These are phyloP conservation scores for Netelia virgata DNA, from an alignment of 2,888 invertebrate genomes.

Conservation along the genomic window DNA sequence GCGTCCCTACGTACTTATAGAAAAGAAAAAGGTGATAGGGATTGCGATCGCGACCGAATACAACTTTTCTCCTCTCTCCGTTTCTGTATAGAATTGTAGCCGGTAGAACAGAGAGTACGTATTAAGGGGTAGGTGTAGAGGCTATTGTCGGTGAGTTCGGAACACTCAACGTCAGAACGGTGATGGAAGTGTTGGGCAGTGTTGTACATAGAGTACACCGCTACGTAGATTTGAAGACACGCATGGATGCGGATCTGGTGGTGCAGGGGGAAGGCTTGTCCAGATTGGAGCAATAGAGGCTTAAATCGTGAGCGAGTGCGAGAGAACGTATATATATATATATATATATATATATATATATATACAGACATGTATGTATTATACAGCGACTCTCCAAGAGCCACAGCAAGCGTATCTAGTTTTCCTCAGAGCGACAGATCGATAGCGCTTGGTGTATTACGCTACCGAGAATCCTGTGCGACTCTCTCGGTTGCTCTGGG, in stretches of 20 bases:
- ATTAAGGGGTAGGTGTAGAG: neutral
- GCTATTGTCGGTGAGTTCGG: neutral
- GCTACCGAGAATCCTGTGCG: constrained; percentile 24
- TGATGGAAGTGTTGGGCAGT: neutral
- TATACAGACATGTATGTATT: neutral
- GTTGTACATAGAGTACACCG: neutral
- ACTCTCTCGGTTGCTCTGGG: constrained; percentile 51
- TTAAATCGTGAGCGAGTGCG: neutral
- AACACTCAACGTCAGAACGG: neutral
- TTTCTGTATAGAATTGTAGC: too few species aligned
- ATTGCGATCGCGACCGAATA: constrained; percentile 31
- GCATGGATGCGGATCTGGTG: neutral
- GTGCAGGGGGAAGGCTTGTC: neutral
- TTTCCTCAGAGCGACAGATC: constrained; percentile 57
- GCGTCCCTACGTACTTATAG: neutral
- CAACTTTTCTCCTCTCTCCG: neutral
- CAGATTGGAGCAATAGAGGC: neutral
- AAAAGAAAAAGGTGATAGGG: constrained; percentile 40
- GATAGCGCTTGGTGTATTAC: constrained; percentile 35
- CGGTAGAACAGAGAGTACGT: neutral
- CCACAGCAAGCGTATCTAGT: constrained; percentile 27
- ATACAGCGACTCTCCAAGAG: neutral
- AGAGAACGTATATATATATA: neutral
- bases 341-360: constrained; percentile 1
- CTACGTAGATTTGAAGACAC: constrained; percentile 1